phyloP scores from a whole-genome alignment of 1,140 invertebrate genomes.

The Drosophila setifemur region DNA sequence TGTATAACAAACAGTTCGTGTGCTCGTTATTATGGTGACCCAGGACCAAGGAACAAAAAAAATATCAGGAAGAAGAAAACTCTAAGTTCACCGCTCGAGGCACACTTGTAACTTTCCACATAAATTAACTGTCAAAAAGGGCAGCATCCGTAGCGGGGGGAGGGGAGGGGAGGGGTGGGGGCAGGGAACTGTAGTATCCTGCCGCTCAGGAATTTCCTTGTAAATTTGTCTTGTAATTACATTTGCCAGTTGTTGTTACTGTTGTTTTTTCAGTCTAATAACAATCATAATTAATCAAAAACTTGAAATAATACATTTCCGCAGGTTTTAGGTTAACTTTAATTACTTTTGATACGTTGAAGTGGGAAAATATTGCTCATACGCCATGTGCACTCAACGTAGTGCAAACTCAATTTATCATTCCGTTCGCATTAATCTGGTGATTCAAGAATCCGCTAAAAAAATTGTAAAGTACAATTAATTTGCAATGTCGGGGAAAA shows the following conservation, averaged over 20 bases:
- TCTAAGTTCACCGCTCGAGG: constrained; percentile 60
- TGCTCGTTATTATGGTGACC: constrained; percentile 39
- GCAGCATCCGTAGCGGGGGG: constrained; percentile 26
- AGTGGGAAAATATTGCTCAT: constrained; percentile 6
- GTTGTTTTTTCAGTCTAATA: constrained; percentile 40
- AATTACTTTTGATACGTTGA: constrained; percentile 20
- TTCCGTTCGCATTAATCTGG: too few relatives aligned
- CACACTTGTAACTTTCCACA: constrained; percentile 76
- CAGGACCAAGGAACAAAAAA: background rate
- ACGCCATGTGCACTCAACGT: background rate
- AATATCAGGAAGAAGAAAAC: constrained; percentile 26
- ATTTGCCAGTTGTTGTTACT: constrained; percentile 32
- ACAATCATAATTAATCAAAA: constrained; percentile 68
- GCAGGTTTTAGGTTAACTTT: background rate
- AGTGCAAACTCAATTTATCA: too few relatives aligned
- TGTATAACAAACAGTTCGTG: constrained; percentile 6
- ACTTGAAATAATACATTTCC: constrained; percentile 13
- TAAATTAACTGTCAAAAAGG: constrained; percentile 77
- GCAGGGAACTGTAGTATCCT: constrained; percentile 2
- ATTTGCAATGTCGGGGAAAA: too few relatives aligned
- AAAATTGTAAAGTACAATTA: too few relatives aligned
- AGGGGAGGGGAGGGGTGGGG: background rate
- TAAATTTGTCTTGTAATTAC: constrained; percentile 78
- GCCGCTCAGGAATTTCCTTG: constrained; percentile 59
- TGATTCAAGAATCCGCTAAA: too few relatives aligned